These are phyloP conservation scores for Hephaestus fuliginosus DNA, from an alignment of 2,797 vertebrate genomes.

Conservation along the genomic window DNA sequence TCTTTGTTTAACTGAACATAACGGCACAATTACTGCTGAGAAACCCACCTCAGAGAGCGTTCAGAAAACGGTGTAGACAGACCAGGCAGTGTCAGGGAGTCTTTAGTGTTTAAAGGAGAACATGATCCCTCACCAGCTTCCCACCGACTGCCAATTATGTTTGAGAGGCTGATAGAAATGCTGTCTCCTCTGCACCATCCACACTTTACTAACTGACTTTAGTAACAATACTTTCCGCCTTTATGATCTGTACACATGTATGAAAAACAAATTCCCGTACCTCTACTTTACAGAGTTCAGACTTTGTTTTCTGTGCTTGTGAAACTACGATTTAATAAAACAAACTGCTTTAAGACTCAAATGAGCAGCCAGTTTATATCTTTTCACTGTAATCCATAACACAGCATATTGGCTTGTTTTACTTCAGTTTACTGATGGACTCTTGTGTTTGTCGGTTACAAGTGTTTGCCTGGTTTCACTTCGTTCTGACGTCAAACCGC, in stretches of 20 bases:
- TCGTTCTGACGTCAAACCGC: no score
- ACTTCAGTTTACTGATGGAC: no score
- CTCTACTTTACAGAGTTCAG: not conserved
- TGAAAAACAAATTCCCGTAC: not conserved
- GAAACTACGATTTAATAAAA: no score
- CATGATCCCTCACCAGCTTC: constrained; percentile 3
- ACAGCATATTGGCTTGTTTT: no score
- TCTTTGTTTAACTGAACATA: constrained; percentile 13
- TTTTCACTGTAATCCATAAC: no score
- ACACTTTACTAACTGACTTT: not conserved
- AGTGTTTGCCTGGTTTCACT: no score
- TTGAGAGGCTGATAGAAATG: no score
- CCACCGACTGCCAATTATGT: not conserved
- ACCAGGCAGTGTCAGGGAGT: not conserved
- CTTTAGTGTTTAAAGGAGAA: no score
- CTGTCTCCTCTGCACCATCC: not conserved
- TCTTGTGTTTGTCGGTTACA: no score
- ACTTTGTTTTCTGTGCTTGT: not conserved
- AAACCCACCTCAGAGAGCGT: not conserved
- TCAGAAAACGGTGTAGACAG: not conserved
- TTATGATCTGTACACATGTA: not conserved
- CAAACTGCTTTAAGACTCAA: no score
- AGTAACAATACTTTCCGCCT: not conserved
- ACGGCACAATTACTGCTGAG: not conserved
- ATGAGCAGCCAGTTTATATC: no score